Conservation (phyloP, 2,888 invertebrate genomes). For the Ophioninae sp. region DNA sequence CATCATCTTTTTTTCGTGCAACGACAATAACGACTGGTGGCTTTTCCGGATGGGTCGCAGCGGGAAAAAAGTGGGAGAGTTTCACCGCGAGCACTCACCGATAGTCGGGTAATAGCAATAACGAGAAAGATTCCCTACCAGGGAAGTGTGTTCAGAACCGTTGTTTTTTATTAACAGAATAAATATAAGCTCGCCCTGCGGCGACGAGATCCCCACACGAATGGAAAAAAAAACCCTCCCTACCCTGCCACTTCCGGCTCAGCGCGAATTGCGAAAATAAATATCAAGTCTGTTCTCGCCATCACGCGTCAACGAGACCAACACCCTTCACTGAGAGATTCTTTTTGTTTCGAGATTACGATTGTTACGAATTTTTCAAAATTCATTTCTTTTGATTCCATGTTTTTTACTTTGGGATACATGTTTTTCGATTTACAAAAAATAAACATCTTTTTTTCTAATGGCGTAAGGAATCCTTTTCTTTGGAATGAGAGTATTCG, state of each 20-base stretch:
- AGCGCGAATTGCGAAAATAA: slow-evolving; percentile 22
- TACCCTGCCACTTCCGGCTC: slow-evolving; percentile 32
- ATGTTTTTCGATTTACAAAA: no score
- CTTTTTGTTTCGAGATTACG: no score
- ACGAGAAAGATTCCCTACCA: slow-evolving; percentile 61
- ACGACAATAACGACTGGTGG: slow-evolving; percentile 61
- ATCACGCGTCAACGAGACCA: slow-evolving; percentile 33
- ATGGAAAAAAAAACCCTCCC: background rate
- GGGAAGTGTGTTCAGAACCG: slow-evolving; percentile 55
- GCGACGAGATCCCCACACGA: slow-evolving; percentile 29
- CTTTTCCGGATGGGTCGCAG: slow-evolving; percentile 45
- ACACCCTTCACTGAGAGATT: slow-evolving; percentile 12
- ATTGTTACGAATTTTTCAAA: no score
- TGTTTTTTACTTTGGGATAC: no score
- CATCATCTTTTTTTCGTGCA: slow-evolving; percentile 42
- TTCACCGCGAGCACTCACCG: slow-evolving; percentile 57
- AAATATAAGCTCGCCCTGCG: slow-evolving; percentile 60
- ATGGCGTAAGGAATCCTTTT: no score
- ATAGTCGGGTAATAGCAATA: slow-evolving; percentile 62
- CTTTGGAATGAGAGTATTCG: no score
- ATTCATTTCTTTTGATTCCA: no score
- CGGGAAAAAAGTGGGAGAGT: slow-evolving; percentile 52
- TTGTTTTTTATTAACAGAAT: slow-evolving; percentile 63
- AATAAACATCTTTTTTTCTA: no score
- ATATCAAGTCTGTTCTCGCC: background rate